These are phyloP conservation scores for Scopus umbretta DNA, from an alignment of 2,113 vertebrate species.

Conservation along the genomic window DNA sequence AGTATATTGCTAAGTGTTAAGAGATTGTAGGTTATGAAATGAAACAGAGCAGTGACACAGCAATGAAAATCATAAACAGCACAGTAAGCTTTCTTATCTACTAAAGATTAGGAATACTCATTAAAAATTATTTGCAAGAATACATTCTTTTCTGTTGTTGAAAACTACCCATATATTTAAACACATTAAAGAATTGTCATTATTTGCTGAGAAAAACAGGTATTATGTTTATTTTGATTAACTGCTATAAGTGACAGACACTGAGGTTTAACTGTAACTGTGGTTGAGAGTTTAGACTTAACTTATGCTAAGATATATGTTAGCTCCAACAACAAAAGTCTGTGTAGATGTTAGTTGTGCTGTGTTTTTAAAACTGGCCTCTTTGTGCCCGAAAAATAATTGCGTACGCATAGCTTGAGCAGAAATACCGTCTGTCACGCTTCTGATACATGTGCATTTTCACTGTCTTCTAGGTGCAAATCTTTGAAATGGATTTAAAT, in stretches of 20 bases:
- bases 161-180: background rate
- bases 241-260: background rate
- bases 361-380: background rate
- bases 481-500: background rate
- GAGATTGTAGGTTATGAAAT: background rate
- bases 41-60: background rate
- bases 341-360: background rate
- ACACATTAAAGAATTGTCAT: background rate
- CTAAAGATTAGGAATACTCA: background rate
- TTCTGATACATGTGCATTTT: background rate
- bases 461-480: background rate
- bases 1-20: background rate
- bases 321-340: background rate
- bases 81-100: background rate
- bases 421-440: background rate
- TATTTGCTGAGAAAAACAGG: background rate
- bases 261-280: background rate
- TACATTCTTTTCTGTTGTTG: background rate
- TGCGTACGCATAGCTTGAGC: background rate
- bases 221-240: background rate
- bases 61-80: background rate
- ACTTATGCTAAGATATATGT: background rate
- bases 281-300: background rate
- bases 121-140: background rate
- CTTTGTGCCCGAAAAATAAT: background rate